These are phyloP conservation scores for Drosophila maculinotata DNA, from an alignment of 2,888 invertebrate genomes.

Conservation along the genomic window DNA sequence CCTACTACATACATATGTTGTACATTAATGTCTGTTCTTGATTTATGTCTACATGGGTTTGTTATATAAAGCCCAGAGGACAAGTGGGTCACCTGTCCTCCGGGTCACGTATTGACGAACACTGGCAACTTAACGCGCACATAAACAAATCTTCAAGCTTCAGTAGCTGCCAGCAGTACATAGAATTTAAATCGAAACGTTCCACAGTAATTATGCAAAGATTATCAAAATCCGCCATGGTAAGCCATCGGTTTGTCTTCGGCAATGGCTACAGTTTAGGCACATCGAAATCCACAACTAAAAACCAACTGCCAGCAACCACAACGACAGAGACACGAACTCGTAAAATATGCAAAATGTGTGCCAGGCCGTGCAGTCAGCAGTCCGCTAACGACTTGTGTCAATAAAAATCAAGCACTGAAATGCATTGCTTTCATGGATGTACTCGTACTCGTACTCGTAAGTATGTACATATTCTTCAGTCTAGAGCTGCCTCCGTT, in stretches of 20 bases:
- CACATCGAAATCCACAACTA: slow-evolving; percentile 45
- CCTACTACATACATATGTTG: slow-evolving; percentile 23
- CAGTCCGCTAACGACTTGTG: slow-evolving; percentile 79
- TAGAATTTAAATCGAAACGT: slow-evolving; percentile 69
- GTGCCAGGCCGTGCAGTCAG: slow-evolving; percentile 73
- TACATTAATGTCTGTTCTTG: slow-evolving; percentile 73
- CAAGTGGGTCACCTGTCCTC: slow-evolving; percentile 78
- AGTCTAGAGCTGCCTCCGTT: slow-evolving; percentile 53
- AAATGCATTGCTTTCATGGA: slow-evolving; percentile 62
- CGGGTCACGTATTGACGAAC: slow-evolving; percentile 64
- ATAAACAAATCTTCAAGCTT: slow-evolving; percentile 47
- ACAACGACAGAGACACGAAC: slow-evolving; percentile 73
- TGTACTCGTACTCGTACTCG: slow-evolving; percentile 57
- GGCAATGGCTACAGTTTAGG: slow-evolving; percentile 51
- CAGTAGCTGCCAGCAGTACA: slow-evolving; percentile 65
- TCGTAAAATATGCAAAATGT: slow-evolving; percentile 82
- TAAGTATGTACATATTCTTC: slow-evolving; percentile 58
- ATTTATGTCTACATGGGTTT: slow-evolving; percentile 60
- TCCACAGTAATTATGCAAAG: slow-evolving; percentile 78
- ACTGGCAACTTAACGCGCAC: slow-evolving; percentile 53
- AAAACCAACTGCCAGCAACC: slow-evolving; percentile 16
- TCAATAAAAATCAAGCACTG: slow-evolving; percentile 79
- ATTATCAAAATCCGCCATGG: slow-evolving; percentile 59
- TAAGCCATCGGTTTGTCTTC: slow-evolving; percentile 36
- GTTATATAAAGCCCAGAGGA: slow-evolving; percentile 35